These are phyloP conservation scores for Nanorana parkeri DNA, from an alignment of 2,113 vertebrate genomes.

Conservation along the genomic window DNA sequence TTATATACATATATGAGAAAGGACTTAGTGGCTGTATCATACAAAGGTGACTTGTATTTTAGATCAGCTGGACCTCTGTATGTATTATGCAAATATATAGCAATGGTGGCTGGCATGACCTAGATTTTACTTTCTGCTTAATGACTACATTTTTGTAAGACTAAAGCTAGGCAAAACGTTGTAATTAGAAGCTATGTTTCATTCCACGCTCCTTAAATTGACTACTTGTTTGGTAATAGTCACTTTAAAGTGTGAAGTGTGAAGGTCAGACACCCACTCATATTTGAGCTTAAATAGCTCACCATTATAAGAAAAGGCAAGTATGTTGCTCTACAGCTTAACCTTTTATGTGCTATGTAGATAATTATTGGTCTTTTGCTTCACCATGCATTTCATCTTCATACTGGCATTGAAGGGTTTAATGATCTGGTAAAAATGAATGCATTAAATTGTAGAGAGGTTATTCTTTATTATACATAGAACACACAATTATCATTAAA, in stretches of 20 bases:
- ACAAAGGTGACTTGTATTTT: no score
- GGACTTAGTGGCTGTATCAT: no score
- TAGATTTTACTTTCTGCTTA: constrained; percentile 32
- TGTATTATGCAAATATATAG: not conserved
- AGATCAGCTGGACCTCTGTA: no score
- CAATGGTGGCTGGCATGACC: not conserved
- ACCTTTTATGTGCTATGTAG: constrained; percentile 23
- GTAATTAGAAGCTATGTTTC: constrained; percentile 48
- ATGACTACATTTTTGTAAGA: constrained; percentile 31
- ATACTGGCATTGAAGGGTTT: constrained; percentile 29
- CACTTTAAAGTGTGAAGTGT: constrained; percentile 53
- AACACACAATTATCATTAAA: constrained; percentile 42
- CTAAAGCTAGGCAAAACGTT: constrained; percentile 34
- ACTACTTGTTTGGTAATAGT: constrained; percentile 47
- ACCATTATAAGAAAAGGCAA: constrained; percentile 24
- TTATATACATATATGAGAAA: no score
- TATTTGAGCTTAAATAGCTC: constrained; percentile 42
- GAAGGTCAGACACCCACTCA: constrained; percentile 49
- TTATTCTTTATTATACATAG: constrained; percentile 32
- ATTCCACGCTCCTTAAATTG: constrained; percentile 21
- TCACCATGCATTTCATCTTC: not conserved
- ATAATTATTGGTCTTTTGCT: constrained; percentile 20
- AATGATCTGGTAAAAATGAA: constrained; percentile 29
- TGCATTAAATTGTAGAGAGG: not conserved
- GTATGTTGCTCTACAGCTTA: constrained; percentile 38